phyloP scores from a whole-genome alignment of 2,888 invertebrate species.

The Hoplodrina blanda region DNA sequence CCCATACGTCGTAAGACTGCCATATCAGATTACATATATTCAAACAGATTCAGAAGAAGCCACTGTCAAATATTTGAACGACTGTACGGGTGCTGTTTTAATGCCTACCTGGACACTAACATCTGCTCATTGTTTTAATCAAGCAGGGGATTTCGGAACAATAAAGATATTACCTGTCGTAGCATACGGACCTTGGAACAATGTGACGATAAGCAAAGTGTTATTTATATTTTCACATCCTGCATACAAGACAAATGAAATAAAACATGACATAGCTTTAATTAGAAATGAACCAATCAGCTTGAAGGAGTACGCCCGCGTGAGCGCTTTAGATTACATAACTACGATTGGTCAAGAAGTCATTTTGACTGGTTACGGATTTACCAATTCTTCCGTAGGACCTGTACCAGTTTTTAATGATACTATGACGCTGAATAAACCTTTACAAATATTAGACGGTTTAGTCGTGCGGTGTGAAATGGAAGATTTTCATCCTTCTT shows the following conservation, averaged over 20 bases:
- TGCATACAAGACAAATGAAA: background rate
- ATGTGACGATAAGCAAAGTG: background rate
- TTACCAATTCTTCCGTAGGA: background rate
- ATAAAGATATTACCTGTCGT: background rate
- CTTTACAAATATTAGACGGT: conserved; percentile 38
- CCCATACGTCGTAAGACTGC: conserved; percentile 32
- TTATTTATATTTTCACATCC: conserved; percentile 6
- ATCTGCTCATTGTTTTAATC: background rate
- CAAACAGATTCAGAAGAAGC: too few species aligned
- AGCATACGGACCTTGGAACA: background rate
- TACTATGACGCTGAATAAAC: conserved; percentile 4
- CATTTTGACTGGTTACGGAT: conserved; percentile 30
- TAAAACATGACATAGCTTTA: conserved; percentile 36
- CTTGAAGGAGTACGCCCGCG: conserved; percentile 19
- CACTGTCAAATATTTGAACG: fast-evolving
- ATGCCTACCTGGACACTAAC: conserved; percentile 36
- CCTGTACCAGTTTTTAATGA: background rate
- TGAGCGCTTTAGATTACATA: conserved; percentile 35
- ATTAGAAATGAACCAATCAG: conserved; percentile 21
- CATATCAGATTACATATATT: background rate
- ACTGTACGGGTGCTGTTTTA: conserved; percentile 14
- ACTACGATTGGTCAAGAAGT: conserved; percentile 30
- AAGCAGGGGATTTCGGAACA: too few species aligned
- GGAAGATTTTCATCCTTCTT: too few species aligned
- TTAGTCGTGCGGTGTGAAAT: conserved; percentile 15